These are phyloP conservation scores for Pimephales promelas DNA, from an alignment of 2,113 vertebrate species.

Conservation along the genomic window DNA sequence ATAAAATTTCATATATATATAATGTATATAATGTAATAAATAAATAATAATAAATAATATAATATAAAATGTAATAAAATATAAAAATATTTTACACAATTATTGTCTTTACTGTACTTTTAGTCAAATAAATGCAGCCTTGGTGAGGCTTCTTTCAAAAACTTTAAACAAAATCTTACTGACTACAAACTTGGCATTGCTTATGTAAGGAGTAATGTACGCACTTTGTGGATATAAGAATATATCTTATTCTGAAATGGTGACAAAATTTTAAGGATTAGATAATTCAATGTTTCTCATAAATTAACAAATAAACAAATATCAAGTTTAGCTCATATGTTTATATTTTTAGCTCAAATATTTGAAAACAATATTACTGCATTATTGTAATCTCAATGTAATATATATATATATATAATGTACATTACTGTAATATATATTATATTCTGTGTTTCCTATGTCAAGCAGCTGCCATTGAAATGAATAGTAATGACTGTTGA, in stretches of 20 bases:
- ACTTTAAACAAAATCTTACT: no score
- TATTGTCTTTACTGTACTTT: not conserved
- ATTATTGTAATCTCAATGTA: not conserved
- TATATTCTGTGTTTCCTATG: not conserved
- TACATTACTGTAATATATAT: not conserved
- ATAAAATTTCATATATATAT: no score
- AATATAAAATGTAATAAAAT: no score
- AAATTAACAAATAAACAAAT: not conserved
- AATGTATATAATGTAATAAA: no score
- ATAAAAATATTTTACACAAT: not conserved
- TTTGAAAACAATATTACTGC: not conserved
- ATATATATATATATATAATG: not conserved
- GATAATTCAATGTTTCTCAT: not conserved
- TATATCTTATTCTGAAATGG: no score
- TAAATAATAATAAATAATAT: no score
- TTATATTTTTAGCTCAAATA: not conserved
- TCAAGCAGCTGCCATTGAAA: not conserved
- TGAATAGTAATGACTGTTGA: not conserved
- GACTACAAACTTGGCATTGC: no score
- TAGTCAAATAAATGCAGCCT: no score
- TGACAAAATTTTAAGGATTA: no score
- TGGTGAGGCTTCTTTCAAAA: no score
- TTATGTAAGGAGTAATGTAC: no score
- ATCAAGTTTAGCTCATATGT: not conserved
- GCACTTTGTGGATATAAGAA: no score